phyloP scores from a whole-genome alignment of 2,113 vertebrate genomes.

The Cyanoramphus novaezelandiae region DNA sequence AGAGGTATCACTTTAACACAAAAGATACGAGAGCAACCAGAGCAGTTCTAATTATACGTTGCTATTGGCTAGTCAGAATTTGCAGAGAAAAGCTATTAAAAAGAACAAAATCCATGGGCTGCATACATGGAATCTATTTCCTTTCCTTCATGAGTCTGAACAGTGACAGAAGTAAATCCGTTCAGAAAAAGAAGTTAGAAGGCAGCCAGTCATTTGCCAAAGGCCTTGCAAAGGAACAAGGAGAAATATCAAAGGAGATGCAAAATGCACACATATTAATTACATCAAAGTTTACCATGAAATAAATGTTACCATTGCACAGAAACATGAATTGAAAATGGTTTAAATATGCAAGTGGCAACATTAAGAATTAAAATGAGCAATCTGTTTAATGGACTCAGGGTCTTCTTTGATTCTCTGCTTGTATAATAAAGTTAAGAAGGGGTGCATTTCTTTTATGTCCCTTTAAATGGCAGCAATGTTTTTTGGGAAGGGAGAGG shows the following conservation, averaged over 20 bases:
- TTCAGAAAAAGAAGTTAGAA: neutral
- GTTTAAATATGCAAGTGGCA: slow-evolving; percentile 22
- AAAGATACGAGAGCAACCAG: slow-evolving; percentile 7
- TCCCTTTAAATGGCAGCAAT: neutral
- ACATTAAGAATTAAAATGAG: slow-evolving; percentile 40
- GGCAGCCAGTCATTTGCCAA: slow-evolving; percentile 26
- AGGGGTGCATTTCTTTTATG: slow-evolving; percentile 17
- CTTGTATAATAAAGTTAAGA: slow-evolving; percentile 25
- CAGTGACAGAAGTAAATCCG: neutral
- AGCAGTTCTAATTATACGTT: slow-evolving; percentile 48
- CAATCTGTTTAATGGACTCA: slow-evolving; percentile 7
- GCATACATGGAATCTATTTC: slow-evolving; percentile 42
- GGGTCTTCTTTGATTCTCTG: neutral
- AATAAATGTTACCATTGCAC: slow-evolving; percentile 32
- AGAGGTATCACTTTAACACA: neutral
- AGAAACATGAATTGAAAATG: neutral
- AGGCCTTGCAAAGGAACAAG: slow-evolving; percentile 42
- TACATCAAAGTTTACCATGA: slow-evolving; percentile 62
- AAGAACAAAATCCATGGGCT: neutral
- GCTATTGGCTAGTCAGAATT: slow-evolving; percentile 39
- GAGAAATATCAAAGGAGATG: slow-evolving; percentile 50
- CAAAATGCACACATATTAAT: slow-evolving; percentile 13
- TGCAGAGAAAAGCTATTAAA: slow-evolving; percentile 42
- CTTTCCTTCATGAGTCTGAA: slow-evolving; percentile 30
- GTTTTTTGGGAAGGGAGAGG: neutral